These are phyloP conservation scores for Teleiodes luculella DNA, from an alignment of 2,888 invertebrate genomes.

Conservation along the genomic window DNA sequence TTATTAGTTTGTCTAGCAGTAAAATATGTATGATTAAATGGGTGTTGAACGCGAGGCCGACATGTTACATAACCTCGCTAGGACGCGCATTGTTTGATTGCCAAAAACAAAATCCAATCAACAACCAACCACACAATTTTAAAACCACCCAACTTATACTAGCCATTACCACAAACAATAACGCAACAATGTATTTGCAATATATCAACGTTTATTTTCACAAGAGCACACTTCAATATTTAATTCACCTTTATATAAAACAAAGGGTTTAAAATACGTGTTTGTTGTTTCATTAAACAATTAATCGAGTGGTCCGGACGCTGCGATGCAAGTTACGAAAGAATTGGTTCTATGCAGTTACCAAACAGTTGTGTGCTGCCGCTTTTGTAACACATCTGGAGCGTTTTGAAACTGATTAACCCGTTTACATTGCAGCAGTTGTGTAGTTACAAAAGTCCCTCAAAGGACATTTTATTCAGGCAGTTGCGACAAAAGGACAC, in stretches of 20 bases:
- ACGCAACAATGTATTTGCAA: conserved; percentile 19
- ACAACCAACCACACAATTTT: conserved; percentile 30
- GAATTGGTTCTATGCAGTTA: conserved; percentile 61
- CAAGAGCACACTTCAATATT: conserved; percentile 19
- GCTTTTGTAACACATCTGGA: conserved; percentile 78
- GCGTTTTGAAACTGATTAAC: conserved; percentile 78
- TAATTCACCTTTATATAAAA: conserved; percentile 35
- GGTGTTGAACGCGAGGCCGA: conserved; percentile 52
- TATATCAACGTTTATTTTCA: conserved; percentile 17
- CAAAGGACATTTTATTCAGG: conserved; percentile 62
- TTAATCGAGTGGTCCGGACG: conserved; percentile 76
- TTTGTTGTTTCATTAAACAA: conserved; percentile 68
- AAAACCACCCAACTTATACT: conserved; percentile 26
- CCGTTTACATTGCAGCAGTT: conserved; percentile 63
- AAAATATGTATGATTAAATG: conserved; percentile 41
- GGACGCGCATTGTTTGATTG: conserved; percentile 46
- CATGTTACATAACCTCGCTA: conserved; percentile 55
- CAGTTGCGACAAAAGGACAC: conserved; percentile 59
- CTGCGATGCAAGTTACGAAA: conserved; percentile 69
- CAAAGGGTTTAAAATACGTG: conserved; percentile 54
- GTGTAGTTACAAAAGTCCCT: conserved; percentile 52
- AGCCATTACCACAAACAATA: conserved; percentile 28
- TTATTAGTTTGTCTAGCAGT: conserved; percentile 34
- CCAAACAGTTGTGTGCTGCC: conserved; percentile 70
- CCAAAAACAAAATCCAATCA: conserved; percentile 48